Conservation (phyloP, 2,888 invertebrate genomes). For the Cyrtodaria siliqua region DNA sequence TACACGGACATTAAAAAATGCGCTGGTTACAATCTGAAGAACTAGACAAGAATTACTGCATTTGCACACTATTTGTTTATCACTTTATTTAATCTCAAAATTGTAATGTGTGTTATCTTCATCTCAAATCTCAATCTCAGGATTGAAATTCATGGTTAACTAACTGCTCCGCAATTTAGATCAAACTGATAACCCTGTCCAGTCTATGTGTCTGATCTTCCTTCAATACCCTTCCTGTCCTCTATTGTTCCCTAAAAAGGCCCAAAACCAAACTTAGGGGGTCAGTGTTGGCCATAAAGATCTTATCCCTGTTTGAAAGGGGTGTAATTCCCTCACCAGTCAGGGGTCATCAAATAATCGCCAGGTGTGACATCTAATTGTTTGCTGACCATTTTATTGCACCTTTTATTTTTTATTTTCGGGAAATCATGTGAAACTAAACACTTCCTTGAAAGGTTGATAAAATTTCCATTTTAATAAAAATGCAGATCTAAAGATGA, state of each 20-base stretch:
- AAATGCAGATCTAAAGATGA: too few species aligned
- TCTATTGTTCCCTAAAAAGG: constrained; percentile 22
- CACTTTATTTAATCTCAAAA: too few species aligned
- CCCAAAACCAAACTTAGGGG: constrained; percentile 20
- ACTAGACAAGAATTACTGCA: too few species aligned
- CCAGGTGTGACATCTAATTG: constrained; percentile 39
- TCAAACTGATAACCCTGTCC: neutral
- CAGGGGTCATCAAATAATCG: constrained; percentile 9
- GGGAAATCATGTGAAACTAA: constrained; percentile 29
- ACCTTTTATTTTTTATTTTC: constrained; percentile 28
- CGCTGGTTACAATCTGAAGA: too few species aligned
- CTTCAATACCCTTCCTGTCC: constrained; percentile 44
- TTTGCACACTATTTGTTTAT: too few species aligned
- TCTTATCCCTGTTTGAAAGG: constrained; percentile 19
- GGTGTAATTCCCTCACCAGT: constrained; percentile 16
- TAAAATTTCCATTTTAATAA: constrained; percentile 9
- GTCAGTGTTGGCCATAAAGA: constrained; percentile 27
- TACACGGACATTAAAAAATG: too few species aligned
- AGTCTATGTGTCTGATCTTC: neutral
- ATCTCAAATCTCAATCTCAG: too few species aligned
- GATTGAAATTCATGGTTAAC: neutral
- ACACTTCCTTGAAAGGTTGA: constrained; percentile 33
- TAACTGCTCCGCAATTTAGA: constrained; percentile 27
- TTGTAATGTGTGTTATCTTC: too few species aligned
- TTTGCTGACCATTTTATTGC: constrained; percentile 29